Evolutionary conservation across 2,888 invertebrate species (phyloP).

Genomic region (Osedax fenrisi): DNA sequence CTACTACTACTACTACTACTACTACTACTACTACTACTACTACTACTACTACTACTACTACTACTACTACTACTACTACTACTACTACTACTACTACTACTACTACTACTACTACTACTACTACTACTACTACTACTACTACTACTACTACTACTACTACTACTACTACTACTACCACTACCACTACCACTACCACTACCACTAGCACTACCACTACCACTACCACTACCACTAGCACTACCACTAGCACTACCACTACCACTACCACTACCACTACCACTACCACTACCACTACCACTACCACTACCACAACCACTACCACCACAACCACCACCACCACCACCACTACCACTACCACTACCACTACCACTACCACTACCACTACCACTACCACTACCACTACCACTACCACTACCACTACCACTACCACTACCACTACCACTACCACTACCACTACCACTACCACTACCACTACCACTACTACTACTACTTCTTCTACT

Average conservation of each 20-base stretch:
- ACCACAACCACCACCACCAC: no score
- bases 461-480: not conserved
- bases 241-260: no score
- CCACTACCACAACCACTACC: not conserved
- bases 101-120: not conserved
- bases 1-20: not conserved
- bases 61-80: not conserved
- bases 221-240: not conserved
- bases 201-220: not conserved
- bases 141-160: not conserved
- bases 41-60: not conserved
- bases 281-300: no score
- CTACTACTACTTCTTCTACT: not conserved
- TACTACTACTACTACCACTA: not conserved
- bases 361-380: not conserved
- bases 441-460: not conserved
- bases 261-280: no score
- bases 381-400: constrained; percentile 2
- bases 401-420: not conserved
- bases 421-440: not conserved
- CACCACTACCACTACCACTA: not conserved
- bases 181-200: not conserved
- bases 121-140: not conserved
- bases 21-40: not conserved
- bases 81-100: not conserved